These are phyloP conservation scores for Rhysida immarginata DNA, from an alignment of 1,140 invertebrate species.

Conservation along the genomic window DNA sequence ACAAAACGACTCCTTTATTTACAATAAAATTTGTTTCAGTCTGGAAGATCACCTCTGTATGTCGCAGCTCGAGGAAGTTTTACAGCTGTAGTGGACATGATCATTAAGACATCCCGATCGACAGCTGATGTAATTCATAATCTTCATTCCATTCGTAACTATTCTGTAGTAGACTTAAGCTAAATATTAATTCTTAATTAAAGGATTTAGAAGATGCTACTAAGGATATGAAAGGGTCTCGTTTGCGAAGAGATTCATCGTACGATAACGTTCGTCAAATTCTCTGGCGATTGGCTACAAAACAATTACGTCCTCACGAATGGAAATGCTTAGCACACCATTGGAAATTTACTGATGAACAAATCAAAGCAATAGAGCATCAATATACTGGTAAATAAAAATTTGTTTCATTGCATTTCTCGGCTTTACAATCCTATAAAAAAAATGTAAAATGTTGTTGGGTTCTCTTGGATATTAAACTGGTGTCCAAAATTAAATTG, in stretches of 20 bases:
- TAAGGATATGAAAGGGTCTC: not conserved
- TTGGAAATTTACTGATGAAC: slow-evolving; percentile 55
- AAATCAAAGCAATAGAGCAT: slow-evolving; percentile 55
- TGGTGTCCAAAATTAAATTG: too few relatives aligned
- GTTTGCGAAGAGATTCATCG: not conserved
- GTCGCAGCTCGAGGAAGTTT: slow-evolving; percentile 62
- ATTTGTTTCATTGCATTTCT: too few relatives aligned
- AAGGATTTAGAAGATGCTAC: not conserved
- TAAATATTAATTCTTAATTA: too few relatives aligned
- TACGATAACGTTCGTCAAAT: slow-evolving; percentile 32
- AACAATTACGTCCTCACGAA: slow-evolving; percentile 45
- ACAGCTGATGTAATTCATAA: too few relatives aligned
- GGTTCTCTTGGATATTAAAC: too few relatives aligned
- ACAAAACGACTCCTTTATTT: too few relatives aligned
- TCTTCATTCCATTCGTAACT: too few relatives aligned
- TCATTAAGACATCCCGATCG: slow-evolving; percentile 58
- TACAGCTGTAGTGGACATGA: slow-evolving; percentile 66
- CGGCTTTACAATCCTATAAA: too few relatives aligned
- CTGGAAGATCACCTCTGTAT: slow-evolving; percentile 48
- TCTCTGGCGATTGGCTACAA: slow-evolving; percentile 49
- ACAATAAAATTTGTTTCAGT: slow-evolving; percentile 23
- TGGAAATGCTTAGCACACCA: slow-evolving; percentile 53
- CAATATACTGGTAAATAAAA: slow-evolving; percentile 47
- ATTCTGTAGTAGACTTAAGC: too few relatives aligned
- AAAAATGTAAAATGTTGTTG: too few relatives aligned